These are phyloP conservation scores for Ceyx margarethae DNA, from an alignment of 2,113 vertebrate species.

Conservation along the genomic window DNA sequence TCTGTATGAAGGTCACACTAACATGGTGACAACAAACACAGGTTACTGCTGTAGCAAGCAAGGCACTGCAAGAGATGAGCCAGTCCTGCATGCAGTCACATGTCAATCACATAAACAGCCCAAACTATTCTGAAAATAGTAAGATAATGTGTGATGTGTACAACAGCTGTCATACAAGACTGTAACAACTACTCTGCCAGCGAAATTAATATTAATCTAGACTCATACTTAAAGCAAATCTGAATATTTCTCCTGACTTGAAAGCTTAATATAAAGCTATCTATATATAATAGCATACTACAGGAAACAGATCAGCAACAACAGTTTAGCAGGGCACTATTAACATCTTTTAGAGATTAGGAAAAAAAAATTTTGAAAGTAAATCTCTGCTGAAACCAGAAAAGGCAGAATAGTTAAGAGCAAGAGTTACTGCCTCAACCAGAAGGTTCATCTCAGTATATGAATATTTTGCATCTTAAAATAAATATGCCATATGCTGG, in stretches of 20 bases:
- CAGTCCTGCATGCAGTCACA: neutral
- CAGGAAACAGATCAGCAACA: slow-evolving; percentile 25
- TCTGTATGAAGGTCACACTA: slow-evolving; percentile 58
- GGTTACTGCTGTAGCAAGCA: neutral
- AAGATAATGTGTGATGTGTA: neutral
- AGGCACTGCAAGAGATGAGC: neutral
- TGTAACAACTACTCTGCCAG: neutral
- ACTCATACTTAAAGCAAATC: neutral
- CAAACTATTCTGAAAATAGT: neutral
- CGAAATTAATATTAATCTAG: neutral
- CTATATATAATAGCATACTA: slow-evolving; percentile 21
- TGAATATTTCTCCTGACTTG: neutral
- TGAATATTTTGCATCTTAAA: slow-evolving; percentile 29
- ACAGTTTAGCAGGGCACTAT: slow-evolving; percentile 4
- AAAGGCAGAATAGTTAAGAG: neutral
- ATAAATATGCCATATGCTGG: slow-evolving; percentile 49
- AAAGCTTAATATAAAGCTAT: neutral
- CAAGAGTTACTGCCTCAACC: neutral
- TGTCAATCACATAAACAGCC: slow-evolving; percentile 25
- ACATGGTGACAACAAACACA: neutral
- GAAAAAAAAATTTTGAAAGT: slow-evolving; percentile 1
- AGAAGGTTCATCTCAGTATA: slow-evolving; percentile 38
- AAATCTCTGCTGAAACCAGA: slow-evolving; percentile 4
- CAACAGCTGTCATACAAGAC: neutral
- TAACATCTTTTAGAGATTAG: neutral